Percentiles rank a stretch among this genome's conserved stretches.
phyloP scores from a whole-genome alignment of 1,140 invertebrate species.

The Orchestia grillus region DNA sequence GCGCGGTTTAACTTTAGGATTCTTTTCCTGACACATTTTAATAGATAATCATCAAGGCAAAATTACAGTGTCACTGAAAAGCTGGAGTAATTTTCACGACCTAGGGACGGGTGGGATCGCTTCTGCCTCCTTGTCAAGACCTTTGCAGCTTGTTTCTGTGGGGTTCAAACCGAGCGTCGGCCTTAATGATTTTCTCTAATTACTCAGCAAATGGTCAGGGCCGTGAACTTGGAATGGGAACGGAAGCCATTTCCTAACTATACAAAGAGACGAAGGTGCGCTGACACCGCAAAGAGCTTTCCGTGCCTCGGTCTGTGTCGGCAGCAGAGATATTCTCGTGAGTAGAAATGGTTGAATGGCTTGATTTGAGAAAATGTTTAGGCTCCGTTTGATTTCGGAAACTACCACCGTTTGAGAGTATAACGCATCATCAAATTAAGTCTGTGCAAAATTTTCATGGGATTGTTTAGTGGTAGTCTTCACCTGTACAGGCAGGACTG shows the following conservation, averaged over 20 bases:
- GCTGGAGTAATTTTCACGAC: background rate
- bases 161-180: background rate
- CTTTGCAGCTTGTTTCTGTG: background rate
- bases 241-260: slow-evolving; percentile 19
- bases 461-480: no score
- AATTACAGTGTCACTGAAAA: background rate
- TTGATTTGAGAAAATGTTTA: no score
- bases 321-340: background rate
- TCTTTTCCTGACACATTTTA: background rate
- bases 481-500: no score
- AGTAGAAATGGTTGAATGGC: background rate
- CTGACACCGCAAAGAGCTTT: background rate
- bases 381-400: no score
- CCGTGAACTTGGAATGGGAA: slow-evolving; percentile 43
- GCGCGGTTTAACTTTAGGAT: background rate
- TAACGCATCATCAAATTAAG: no score
- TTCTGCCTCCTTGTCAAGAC: background rate
- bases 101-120: background rate
- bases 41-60: background rate
- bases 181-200: background rate
- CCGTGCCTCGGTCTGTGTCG: background rate
- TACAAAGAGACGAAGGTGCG: background rate
- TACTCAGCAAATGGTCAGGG: background rate
- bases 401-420: no score
- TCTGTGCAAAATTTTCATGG: no score